Evolutionary conservation across 2,113 vertebrate genomes (phyloP), one percentile per base, ranked within the genome.

Genomic region (Lepus americanus): DNA sequence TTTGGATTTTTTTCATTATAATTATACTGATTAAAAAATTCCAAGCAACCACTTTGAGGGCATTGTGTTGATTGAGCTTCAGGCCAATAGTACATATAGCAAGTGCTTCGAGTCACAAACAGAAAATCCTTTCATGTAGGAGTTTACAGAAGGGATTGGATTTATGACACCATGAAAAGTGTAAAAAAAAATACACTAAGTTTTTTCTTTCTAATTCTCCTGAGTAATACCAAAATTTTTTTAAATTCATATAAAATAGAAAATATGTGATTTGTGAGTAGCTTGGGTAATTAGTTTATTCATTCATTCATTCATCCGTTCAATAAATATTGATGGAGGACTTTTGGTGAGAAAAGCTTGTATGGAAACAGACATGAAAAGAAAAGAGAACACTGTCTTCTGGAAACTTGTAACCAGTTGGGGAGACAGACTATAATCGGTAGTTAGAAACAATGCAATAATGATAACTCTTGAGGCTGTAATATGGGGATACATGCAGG

Each of bases 241-340:
- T 16, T 69, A 63, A 44, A 89, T 78, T 85, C 76, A 72, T 20
- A n/a, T 63, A 59, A 22, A 8, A 16, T 61, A 94, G 27, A 64
- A 63, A 55, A 19, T 73, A 84, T 22, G 33, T 27, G 11, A 27
- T 55, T 55, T 8, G 4, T 76, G 33, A 10, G 6, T 69, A 83
- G 31, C 4, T 64, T 92, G 19, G 11, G 55, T 76, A 39, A 27
- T 88, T 83, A 33, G 20, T 83, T 72, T 66, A 66, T 73, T 73
- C 44, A n/a, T 66, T 87, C 51, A n/a, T 69, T 19, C 70, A 74
- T 92, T 96, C n/a, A 80, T 63, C 44, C 1, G 44, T 44, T 84
- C 29, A 89, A 66, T 16, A 79, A 87, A 86, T 86, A 94, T 63
- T 39, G 49, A 77, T 85, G 73, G 73, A 92, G 69, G 94, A 49